Evolutionary conservation across 2,888 invertebrate genomes (phyloP).

Genomic region (Atethmia centrago): DNA sequence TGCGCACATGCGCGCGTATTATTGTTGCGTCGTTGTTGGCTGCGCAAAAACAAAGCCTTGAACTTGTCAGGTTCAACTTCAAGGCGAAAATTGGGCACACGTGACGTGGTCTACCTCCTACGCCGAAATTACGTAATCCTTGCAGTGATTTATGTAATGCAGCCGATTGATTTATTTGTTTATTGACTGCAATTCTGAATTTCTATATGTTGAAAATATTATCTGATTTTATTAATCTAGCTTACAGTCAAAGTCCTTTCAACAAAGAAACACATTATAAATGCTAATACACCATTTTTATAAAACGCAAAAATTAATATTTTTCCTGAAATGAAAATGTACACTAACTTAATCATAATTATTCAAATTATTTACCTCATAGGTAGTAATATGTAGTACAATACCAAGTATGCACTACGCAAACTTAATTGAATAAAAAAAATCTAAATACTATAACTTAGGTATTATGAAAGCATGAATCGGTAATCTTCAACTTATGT

Average conservation of each 20-base stretch:
- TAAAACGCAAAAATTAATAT: neutral
- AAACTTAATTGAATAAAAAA: neutral
- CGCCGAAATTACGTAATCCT: constrained; percentile 83
- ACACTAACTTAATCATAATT: neutral
- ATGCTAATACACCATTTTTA: neutral
- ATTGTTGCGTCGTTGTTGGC: constrained; percentile 76
- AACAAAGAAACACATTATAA: neutral
- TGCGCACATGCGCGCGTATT: constrained; percentile 74
- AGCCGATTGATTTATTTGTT: constrained; percentile 17
- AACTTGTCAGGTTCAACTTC: constrained; percentile 87
- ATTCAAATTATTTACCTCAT: neutral
- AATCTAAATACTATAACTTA: neutral
- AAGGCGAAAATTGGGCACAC: constrained; percentile 84
- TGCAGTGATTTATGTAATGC: constrained; percentile 49
- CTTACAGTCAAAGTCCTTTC: neutral
- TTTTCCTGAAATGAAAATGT: neutral
- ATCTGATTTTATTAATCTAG: neutral
- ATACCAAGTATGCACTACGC: neutral
- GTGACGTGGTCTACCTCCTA: constrained; percentile 83
- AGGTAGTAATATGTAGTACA: neutral
- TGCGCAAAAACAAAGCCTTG: constrained; percentile 89
- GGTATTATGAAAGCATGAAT: constrained; percentile 2
- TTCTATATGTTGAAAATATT: neutral
- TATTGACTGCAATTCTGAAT: constrained; percentile 5
- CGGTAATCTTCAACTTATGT: constrained; percentile 9